These are phyloP conservation scores for Urocolius indicus DNA, from an alignment of 2,113 vertebrate species.

Conservation along the genomic window DNA sequence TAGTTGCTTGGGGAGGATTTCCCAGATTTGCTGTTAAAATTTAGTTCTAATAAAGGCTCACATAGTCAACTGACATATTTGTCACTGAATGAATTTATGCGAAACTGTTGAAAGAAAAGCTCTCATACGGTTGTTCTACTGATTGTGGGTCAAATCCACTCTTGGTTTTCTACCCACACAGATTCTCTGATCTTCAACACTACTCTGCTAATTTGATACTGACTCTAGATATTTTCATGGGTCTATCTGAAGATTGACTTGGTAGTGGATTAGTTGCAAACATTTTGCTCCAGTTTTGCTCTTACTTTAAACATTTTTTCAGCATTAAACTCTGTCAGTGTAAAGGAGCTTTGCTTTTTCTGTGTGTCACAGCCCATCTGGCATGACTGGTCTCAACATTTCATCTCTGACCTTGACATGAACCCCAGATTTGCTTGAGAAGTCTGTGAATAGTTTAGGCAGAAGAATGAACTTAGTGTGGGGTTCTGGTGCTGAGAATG, in stretches of 20 bases:
- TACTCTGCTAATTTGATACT: background rate
- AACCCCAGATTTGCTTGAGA: background rate
- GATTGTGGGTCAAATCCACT: constrained; percentile 43
- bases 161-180: constrained; percentile 20
- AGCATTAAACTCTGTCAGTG: background rate
- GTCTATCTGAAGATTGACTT: background rate
- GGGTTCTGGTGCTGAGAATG: background rate
- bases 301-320: background rate
- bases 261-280: background rate
- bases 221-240: background rate
- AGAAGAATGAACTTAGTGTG: background rate
- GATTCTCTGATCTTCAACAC: background rate
- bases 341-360: background rate
- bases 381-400: background rate
- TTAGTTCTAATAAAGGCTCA: constrained; percentile 59
- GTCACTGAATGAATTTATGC: constrained; percentile 45
- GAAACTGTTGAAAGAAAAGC: constrained; percentile 28
- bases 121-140: background rate
- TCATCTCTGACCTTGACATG: background rate
- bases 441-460: background rate
- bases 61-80: constrained; percentile 53
- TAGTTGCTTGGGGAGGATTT: constrained; percentile 65
- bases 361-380: background rate
- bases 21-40: constrained; percentile 66
- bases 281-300: background rate